Percentiles rank a stretch among this genome's conserved stretches.
Evolutionary conservation across 2,797 vertebrate species (phyloP).

Genomic region (Lateolabrax maculatus): DNA sequence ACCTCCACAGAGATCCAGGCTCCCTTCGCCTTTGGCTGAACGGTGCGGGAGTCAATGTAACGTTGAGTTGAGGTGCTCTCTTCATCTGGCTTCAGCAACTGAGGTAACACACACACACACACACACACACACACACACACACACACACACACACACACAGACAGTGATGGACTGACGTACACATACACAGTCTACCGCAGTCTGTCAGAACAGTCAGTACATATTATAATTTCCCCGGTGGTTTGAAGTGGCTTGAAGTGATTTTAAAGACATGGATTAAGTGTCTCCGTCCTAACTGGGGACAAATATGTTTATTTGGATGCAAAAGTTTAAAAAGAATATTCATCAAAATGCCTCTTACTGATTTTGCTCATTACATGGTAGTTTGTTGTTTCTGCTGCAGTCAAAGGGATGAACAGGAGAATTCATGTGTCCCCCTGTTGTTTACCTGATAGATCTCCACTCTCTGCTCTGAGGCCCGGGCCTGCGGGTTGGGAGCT

Average conservation of each 20-base stretch:
- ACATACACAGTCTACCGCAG: neutral
- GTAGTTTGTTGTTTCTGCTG: neutral
- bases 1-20: slow-evolving; percentile 87
- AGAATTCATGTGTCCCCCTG: no score
- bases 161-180: neutral
- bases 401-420: neutral
- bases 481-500: slow-evolving; percentile 85
- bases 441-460: slow-evolving; percentile 87
- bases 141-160: neutral
- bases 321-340: neutral
- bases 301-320: neutral
- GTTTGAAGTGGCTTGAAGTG: no score
- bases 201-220: neutral
- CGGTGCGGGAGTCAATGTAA: slow-evolving; percentile 88
- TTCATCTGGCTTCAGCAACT: slow-evolving; percentile 86
- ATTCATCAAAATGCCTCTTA: neutral
- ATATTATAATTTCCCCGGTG: slow-evolving; percentile 8
- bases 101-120: slow-evolving; percentile 19
- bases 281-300: neutral
- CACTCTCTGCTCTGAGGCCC: slow-evolving; percentile 87
- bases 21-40: slow-evolving; percentile 84
- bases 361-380: neutral
- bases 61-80: slow-evolving; percentile 85
- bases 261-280: slow-evolving; percentile 8
- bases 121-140: slow-evolving; percentile 8